Base-by-base conservation (phyloP, 2,113 vertebrate species). In the Felis catus region DNA sequence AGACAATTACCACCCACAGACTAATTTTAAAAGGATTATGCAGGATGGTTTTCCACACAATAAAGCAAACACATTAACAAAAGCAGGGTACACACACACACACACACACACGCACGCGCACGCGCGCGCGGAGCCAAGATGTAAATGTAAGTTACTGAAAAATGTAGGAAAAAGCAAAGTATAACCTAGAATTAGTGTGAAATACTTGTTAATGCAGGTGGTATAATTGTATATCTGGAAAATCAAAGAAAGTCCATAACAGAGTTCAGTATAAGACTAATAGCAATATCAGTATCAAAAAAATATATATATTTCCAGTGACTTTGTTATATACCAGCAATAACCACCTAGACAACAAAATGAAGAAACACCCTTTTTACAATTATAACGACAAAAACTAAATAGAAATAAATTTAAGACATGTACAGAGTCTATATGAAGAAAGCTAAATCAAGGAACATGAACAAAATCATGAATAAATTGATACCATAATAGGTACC, bases 151-250 rank as follows among this genome's bases (percentile, higher is more conserved):
- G 5, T 82, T 92, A 41, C 31, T 58, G 83, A 39, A 58, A 94
- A 71, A 31, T 55, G 7, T 88, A 96, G 33, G 65, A 31, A 96
- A 76, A 87, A 83, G 45, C 39, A 73, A 81, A 87, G 29, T 96
- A 36, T 84, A 92, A 92, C 25, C 23, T 55, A 81, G 73, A 85
- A 51, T 41, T 83, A 92, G 45, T 65, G 41, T 70, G 51, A 78
- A 95, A 83, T 70, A 79, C 7, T 58, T 79, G 25, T 13, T 82
- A 87, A 81, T 74, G 25, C 5, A 63, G 13, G 39, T 71, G 14
- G 7, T 89, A 25, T 68, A 27, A 88, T 78, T 71, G 45, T 48
- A 4, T 36, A 33, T 66, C 31, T 71, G n/a, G 31, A 79, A 82
- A 66, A 58, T 39, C 25, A 87, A 76, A 65, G 29, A 63, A 88